These are phyloP conservation scores for Spilogale gracilis DNA, from an alignment of 2,113 vertebrate species.

Conservation along the genomic window DNA sequence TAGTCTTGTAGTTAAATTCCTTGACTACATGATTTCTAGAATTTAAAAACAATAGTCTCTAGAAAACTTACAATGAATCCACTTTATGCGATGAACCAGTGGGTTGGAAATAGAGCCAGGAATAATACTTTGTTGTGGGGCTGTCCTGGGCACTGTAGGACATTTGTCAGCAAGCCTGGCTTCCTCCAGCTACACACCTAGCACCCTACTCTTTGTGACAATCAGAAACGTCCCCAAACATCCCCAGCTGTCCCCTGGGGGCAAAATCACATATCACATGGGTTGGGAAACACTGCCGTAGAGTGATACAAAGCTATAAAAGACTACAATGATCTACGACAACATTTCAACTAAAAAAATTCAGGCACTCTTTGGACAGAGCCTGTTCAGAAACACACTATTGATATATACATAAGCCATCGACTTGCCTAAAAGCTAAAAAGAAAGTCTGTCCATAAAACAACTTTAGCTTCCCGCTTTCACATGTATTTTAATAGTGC, in stretches of 20 bases:
- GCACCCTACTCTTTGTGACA: neutral
- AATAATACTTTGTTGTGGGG: neutral
- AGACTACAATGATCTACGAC: neutral
- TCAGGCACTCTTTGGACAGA: neutral
- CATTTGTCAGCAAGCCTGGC: neutral
- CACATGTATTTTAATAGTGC: neutral
- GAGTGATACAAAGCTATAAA: neutral
- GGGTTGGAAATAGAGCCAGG: neutral
- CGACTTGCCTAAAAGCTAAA: neutral
- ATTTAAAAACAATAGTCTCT: conserved; percentile 10
- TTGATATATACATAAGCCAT: neutral
- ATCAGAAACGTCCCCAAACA: neutral
- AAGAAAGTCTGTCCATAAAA: conserved; percentile 32
- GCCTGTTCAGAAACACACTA: neutral
- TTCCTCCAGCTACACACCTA: neutral
- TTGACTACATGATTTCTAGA: neutral
- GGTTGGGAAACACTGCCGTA: neutral
- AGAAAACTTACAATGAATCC: neutral
- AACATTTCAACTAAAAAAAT: neutral
- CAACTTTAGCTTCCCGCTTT: neutral
- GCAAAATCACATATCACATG: neutral
- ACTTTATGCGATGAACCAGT: neutral
- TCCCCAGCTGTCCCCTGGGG: neutral
- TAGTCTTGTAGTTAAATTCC: conserved; percentile 41
- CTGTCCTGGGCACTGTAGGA: neutral